Evolutionary conservation across 2,888 invertebrate species (phyloP).

Genomic region (Hypselothyrea guttata): DNA sequence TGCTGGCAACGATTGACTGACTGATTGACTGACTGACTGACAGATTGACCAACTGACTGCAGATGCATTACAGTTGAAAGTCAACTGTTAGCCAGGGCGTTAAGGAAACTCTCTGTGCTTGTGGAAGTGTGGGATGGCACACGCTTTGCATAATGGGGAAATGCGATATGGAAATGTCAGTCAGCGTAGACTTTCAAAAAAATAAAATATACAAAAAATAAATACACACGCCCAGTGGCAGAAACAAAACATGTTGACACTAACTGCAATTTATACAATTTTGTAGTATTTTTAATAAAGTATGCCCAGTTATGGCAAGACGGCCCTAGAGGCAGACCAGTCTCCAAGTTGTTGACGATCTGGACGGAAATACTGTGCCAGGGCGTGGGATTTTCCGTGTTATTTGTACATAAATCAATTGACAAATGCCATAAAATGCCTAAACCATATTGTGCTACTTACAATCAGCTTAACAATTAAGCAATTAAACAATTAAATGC

Average conservation of each 20-base stretch:
- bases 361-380: slow-evolving; percentile 31
- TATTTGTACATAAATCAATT: slow-evolving; percentile 58
- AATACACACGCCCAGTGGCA: slow-evolving; percentile 49
- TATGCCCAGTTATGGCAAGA: slow-evolving; percentile 5
- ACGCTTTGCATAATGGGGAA: slow-evolving; percentile 28
- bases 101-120: slow-evolving; percentile 47
- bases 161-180: slow-evolving; percentile 50
- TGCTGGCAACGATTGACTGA: slow-evolving; percentile 8
- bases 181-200: slow-evolving; percentile 31
- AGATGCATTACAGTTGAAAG: slow-evolving; percentile 18
- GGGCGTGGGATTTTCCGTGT: slow-evolving; percentile 37
- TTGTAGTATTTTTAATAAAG: slow-evolving; percentile 33
- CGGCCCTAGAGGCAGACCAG: slow-evolving; percentile 33
- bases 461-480: slow-evolving; percentile 38
- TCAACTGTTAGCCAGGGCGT: slow-evolving; percentile 47
- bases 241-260: too few species aligned
- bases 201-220: too few species aligned
- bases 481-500: slow-evolving; percentile 49
- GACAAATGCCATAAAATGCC: slow-evolving; percentile 43
- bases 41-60: slow-evolving; percentile 16
- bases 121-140: slow-evolving; percentile 44
- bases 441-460: slow-evolving; percentile 5
- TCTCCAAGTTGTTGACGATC: slow-evolving; percentile 3
- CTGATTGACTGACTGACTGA: slow-evolving; percentile 11
- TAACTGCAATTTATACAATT: slow-evolving; percentile 40